phyloP scores from a whole-genome alignment of 2,797 vertebrate genomes.

The Champsocephalus esox region DNA sequence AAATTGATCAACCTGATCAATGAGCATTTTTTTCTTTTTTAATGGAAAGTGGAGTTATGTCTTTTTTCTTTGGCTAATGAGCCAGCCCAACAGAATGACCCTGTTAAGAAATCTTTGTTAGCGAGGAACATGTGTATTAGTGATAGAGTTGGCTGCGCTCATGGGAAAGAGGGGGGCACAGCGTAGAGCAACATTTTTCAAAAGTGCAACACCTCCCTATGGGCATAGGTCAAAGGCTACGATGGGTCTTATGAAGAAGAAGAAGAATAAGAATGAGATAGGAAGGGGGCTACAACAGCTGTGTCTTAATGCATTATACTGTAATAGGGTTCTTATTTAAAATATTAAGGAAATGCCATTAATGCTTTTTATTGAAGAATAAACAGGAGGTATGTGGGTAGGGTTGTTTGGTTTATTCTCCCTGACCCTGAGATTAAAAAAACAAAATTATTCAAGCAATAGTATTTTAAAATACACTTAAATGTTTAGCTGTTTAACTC shows the following conservation, averaged over 20 bases:
- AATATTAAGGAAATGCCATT: conserved; percentile 5
- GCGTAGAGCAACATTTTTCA: conserved; percentile 68
- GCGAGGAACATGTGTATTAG: conserved; percentile 56
- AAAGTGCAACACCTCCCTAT: conserved; percentile 63
- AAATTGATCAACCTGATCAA: conserved; percentile 86
- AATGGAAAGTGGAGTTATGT: conserved; percentile 79
- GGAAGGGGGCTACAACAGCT: conserved; percentile 35
- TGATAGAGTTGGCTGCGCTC: conserved; percentile 51
- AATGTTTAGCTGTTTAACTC: conserved; percentile 34
- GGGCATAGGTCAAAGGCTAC: conserved; percentile 65
- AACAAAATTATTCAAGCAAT: background rate
- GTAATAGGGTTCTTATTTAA: background rate
- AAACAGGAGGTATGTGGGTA: conserved; percentile 11
- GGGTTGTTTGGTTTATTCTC: background rate
- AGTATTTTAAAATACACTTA: conserved; percentile 26
- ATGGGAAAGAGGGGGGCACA: conserved; percentile 49
- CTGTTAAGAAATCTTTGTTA: conserved; percentile 63
- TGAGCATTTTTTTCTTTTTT: conserved; percentile 86
- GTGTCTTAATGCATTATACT: conserved; percentile 32
- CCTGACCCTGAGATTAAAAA: background rate
- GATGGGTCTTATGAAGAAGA: conserved; percentile 41
- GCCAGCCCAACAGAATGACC: conserved; percentile 63
- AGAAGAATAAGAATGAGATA: conserved; percentile 39
- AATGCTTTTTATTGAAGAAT: conserved; percentile 9
- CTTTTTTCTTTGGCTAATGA: conserved; percentile 77